A percentile compares a stretch with the other conserved stretches of the same genome.
Conservation (phyloP, 35 echinoderm and acorn worm genomes). For the Strongylocentrotus purpuratus region DNA sequence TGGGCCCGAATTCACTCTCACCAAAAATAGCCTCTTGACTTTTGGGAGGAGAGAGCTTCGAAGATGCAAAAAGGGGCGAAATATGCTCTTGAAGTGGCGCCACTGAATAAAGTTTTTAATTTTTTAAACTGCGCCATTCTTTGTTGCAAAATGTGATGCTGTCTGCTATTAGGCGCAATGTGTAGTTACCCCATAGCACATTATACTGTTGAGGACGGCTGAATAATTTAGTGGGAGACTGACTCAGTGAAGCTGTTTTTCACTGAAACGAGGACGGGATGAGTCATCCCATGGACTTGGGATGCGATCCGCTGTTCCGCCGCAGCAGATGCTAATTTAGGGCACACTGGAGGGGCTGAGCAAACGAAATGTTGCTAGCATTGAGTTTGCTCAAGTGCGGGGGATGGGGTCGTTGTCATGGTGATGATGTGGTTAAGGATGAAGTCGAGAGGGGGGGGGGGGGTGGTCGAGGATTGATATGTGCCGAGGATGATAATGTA, state of each 20-base stretch:
- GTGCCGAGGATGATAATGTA: not conserved
- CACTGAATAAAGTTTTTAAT: not conserved
- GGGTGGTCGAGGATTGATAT: not conserved
- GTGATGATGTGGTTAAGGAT: not conserved
- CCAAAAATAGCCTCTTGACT: not conserved
- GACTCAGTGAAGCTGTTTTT: not conserved
- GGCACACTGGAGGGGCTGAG: not conserved
- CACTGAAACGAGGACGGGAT: not conserved
- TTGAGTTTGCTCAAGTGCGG: not conserved
- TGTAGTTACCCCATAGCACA: not conserved
- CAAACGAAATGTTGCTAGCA: not conserved
- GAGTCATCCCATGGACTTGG: not conserved
- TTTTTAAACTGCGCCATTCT: not conserved
- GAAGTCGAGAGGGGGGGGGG: not conserved
- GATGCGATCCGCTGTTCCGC: not conserved
- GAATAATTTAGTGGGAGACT: not conserved
- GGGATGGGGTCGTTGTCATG: not conserved
- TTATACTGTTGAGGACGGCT: not conserved
- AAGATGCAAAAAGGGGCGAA: not conserved
- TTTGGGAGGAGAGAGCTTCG: not conserved
- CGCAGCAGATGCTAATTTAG: not conserved
- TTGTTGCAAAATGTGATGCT: not conserved
- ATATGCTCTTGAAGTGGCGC: not conserved
- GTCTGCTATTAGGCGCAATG: not conserved
- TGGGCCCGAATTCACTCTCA: not conserved